Evolutionary conservation across 2,797 vertebrate species (phyloP), one percentile per base, ranked within the genome.

Genomic region (Epinephelus awoara): DNA sequence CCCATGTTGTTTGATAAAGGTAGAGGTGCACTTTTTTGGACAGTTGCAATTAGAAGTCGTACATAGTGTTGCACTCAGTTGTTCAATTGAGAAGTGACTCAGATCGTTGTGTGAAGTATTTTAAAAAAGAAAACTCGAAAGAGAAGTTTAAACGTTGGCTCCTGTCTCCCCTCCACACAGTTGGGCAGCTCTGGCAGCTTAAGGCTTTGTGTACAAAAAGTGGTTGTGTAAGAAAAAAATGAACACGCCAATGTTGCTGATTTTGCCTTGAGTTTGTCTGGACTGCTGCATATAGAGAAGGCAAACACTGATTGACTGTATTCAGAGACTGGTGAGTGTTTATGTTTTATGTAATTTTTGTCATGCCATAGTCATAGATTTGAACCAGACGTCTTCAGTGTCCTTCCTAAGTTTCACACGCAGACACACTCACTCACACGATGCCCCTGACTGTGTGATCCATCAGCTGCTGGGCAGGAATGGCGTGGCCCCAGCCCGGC

Each of bases 381-480:
- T 62, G 57, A 54, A 63, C 47, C 56, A n/a, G 27, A 75, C 54
- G 17, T 75, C 29, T 38, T 64, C 54, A 14, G 47, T 64, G 18
- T 82, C 75, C 64, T 72, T 75, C 47, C 47, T 54, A 17, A 8
- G 15, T 77, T 87, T 65, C 56, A 23, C 18, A 29, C 1, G 13
- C 25, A 65, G 38, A 71, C 72, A 78, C 52, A 51, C 75, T 40
- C 62, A 2, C 77, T 80, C 54, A 42, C 11, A 74, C 17, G 12
- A 79, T 21, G 75, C 61, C 29, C 42, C 52, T 44, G 75, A 77
- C 75, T 47, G 67, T 77, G 87, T 82, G 79, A 89, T 90, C 86
- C 78, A 79, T 92, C 85, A 86, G 84, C 70, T 54, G 18, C 80
- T 82, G 87, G 85, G 82, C 75, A 87, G 87, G 61, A 68, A 62